Percentiles rank a stretch among this genome's conserved stretches.
Conservation (phyloP, 2,113 vertebrate species). For the Tamias sibiricus region DNA sequence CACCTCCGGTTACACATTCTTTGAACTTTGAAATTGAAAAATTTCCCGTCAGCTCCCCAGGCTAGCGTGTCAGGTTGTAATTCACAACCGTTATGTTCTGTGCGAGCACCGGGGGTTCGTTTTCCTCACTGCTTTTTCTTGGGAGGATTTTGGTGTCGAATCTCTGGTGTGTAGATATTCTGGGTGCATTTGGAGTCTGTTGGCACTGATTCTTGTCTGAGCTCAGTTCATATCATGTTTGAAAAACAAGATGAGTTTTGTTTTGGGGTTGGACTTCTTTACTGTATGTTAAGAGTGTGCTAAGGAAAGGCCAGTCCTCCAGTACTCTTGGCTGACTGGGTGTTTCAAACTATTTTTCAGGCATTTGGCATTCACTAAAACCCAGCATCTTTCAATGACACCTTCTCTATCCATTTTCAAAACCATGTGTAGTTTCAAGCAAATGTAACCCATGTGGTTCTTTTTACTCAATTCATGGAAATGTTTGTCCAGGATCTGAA, state of each 20-base stretch:
- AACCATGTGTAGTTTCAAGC: background rate
- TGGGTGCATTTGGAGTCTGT: background rate
- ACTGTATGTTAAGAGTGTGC: background rate
- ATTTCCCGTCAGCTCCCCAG: background rate
- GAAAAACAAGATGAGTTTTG: background rate
- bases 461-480: slow-evolving; percentile 33
- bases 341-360: background rate
- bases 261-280: background rate
- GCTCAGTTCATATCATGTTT: background rate
- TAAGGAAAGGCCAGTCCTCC: background rate
- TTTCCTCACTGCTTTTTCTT: background rate
- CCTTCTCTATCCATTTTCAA: slow-evolving; percentile 24
- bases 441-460: background rate
- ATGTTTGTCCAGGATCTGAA: slow-evolving; percentile 27
- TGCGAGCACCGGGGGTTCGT: background rate
- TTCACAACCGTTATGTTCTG: slow-evolving; percentile 17
- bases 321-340: background rate
- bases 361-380: background rate
- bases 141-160: background rate
- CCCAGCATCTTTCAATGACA: background rate
- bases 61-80: background rate
- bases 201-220: background rate
- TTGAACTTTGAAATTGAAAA: slow-evolving; percentile 44
- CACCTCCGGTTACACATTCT: background rate
- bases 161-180: background rate